phyloP scores from a whole-genome alignment of 2,888 invertebrate species.

The Acleris holmiana region DNA sequence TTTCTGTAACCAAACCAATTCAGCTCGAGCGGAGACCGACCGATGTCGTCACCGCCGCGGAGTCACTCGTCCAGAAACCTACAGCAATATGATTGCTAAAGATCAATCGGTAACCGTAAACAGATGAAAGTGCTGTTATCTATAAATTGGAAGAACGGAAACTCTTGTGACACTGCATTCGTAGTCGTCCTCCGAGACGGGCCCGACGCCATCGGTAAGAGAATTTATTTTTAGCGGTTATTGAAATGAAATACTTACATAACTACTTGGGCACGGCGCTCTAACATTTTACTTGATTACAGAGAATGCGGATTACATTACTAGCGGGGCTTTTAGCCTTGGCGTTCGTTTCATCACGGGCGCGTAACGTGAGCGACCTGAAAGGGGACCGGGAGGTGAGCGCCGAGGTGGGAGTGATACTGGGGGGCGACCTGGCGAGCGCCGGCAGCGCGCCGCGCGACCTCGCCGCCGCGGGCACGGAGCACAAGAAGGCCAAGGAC shows the following conservation, averaged over 20 bases:
- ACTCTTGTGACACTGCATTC: conserved; percentile 66
- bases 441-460: conserved; percentile 54
- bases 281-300: conserved; percentile 40
- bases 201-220: conserved; percentile 53
- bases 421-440: conserved; percentile 38
- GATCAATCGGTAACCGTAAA: conserved; percentile 73
- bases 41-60: conserved; percentile 72
- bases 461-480: conserved; percentile 78
- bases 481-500: conserved; percentile 74
- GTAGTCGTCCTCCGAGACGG: conserved; percentile 58
- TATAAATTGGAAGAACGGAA: conserved; percentile 77
- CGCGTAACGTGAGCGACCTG: conserved; percentile 61
- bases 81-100: conserved; percentile 77
- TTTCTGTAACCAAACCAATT: conserved; percentile 71
- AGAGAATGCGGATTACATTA: conserved; percentile 67
- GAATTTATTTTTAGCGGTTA: conserved; percentile 40
- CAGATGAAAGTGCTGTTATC: conserved; percentile 77
- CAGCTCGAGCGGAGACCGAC: conserved; percentile 61
- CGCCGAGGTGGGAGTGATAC: conserved; percentile 43
- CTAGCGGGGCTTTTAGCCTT: conserved; percentile 61
- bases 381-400: conserved; percentile 57
- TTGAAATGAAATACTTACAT: conserved; percentile 22
- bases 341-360: conserved; percentile 55
- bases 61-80: conserved; percentile 80
- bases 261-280: conserved; percentile 16